These are phyloP conservation scores for Callosobruchus maculatus DNA, from an alignment of 2,888 invertebrate species.

Conservation along the genomic window DNA sequence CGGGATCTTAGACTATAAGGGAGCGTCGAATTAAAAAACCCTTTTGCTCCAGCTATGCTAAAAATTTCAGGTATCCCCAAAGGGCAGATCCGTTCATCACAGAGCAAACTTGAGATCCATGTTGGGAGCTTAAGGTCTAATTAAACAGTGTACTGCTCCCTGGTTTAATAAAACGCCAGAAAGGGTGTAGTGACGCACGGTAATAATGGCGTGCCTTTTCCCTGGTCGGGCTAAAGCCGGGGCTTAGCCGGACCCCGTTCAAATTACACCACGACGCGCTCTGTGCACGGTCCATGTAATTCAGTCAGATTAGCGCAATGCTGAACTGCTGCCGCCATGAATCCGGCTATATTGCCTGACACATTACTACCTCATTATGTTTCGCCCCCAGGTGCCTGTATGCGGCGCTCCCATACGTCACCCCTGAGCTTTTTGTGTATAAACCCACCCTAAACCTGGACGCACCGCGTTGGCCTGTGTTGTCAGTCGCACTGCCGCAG, in stretches of 20 bases:
- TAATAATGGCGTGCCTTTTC: conserved; percentile 36
- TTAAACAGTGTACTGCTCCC: neutral
- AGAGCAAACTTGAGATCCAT: neutral
- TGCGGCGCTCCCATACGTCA: neutral
- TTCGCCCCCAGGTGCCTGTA: conserved; percentile 6
- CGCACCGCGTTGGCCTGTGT: neutral
- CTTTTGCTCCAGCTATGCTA: no score
- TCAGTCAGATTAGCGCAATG: conserved; percentile 50
- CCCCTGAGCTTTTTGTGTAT: neutral
- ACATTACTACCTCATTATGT: conserved; percentile 50
- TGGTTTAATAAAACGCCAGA: conserved; percentile 29
- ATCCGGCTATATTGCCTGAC: conserved; percentile 47
- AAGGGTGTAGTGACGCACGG: conserved; percentile 16
- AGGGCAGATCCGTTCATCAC: neutral
- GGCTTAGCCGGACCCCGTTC: conserved; percentile 41
- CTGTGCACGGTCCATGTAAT: conserved; percentile 37
- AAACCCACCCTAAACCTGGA: neutral
- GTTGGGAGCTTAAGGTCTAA: neutral
- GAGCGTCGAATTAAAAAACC: no score
- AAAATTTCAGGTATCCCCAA: no score
- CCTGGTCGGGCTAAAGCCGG: conserved; percentile 44
- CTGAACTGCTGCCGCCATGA: conserved; percentile 43
- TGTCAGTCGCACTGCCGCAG: neutral
- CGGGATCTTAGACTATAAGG: no score
- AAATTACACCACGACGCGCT: conserved; percentile 39